Evolutionary conservation across 2,113 vertebrate species (phyloP).

Genomic region (Parus major): DNA sequence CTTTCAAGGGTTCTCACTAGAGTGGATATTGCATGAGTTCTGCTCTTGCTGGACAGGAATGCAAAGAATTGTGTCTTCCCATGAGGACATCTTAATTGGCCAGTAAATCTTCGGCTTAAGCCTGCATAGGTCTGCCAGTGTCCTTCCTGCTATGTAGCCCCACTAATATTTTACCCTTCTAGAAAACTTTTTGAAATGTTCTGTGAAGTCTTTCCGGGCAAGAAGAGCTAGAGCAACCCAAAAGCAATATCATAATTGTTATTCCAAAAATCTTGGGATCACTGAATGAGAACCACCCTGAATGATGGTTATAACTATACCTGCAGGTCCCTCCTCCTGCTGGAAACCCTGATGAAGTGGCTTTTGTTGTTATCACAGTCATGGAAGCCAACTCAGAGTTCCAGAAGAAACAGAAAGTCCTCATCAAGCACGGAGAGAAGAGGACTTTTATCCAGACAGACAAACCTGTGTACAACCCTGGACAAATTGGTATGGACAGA

Average conservation of each 20-base stretch:
- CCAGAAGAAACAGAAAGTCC: conserved; percentile 50
- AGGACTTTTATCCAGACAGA: conserved; percentile 63
- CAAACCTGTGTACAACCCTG: conserved; percentile 61
- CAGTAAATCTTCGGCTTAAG: background rate
- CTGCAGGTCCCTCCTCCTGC: conserved; percentile 45
- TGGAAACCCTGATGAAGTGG: conserved; percentile 42
- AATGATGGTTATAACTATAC: background rate
- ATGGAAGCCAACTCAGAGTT: conserved; percentile 21
- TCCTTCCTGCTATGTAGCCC: background rate
- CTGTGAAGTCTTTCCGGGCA: background rate
- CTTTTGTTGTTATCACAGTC: conserved; percentile 34
- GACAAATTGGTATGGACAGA: conserved; percentile 50
- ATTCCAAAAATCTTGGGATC: background rate
- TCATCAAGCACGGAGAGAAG: conserved; percentile 26
- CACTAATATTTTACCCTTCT: background rate
- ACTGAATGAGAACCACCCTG: background rate
- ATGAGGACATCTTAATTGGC: background rate
- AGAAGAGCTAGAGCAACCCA: background rate
- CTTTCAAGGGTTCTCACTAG: background rate
- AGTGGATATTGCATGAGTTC: background rate
- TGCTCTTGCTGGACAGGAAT: background rate
- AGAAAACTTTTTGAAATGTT: background rate
- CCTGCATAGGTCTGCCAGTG: background rate
- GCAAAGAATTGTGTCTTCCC: background rate
- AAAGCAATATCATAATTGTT: background rate